phyloP scores from a whole-genome alignment of 1,140 invertebrate species.

The Drosophila ogumai region DNA sequence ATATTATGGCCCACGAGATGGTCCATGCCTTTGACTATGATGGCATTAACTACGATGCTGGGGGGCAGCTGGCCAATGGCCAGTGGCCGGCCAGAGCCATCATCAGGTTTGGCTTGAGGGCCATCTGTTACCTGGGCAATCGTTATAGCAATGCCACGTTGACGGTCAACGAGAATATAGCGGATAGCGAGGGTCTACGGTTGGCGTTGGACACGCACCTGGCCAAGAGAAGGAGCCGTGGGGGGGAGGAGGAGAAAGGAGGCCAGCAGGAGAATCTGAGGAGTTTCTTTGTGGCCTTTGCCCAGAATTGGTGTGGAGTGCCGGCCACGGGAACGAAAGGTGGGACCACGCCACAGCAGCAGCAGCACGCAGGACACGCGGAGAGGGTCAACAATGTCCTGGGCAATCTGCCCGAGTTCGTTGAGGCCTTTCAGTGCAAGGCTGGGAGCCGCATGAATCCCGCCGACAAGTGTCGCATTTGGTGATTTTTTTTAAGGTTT shows the following conservation, averaged over 20 bases:
- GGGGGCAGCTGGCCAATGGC: constrained; percentile 46
- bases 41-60: constrained; percentile 75
- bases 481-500: constrained; percentile 25
- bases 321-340: background rate
- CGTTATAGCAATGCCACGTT: constrained; percentile 65
- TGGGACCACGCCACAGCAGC: constrained; percentile 20
- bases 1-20: constrained; percentile 74
- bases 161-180: constrained; percentile 78
- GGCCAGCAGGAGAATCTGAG: background rate
- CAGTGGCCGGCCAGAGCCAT: constrained; percentile 68
- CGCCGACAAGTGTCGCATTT: constrained; percentile 68
- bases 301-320: constrained; percentile 76
- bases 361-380: constrained; percentile 48
- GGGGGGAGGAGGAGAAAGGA: too few species aligned
- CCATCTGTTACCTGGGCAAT: constrained; percentile 57
- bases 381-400: constrained; percentile 80
- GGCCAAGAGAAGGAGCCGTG: background rate
- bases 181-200: constrained; percentile 74
- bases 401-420: constrained; percentile 72
- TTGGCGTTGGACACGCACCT: constrained; percentile 60
- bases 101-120: constrained; percentile 63
- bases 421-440: constrained; percentile 61
- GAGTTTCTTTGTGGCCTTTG: constrained; percentile 72
- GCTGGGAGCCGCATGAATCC: constrained; percentile 66
- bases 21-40: constrained; percentile 80